Base-by-base conservation (phyloP, 2,888 invertebrate species). In the Macrosiphum euphorbiae region DNA sequence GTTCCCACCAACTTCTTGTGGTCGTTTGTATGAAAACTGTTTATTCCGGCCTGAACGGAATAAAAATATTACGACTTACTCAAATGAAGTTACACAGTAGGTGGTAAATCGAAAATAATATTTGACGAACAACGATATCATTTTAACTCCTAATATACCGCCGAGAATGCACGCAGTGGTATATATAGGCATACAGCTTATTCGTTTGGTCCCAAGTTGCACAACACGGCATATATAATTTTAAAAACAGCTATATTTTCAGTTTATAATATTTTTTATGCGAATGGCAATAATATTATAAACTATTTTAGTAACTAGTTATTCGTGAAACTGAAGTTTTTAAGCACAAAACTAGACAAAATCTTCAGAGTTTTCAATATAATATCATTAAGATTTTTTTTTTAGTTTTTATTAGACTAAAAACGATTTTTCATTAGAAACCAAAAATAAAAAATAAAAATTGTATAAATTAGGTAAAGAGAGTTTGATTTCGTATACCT, bases 1-100 rank as follows among this genome's bases (percentile, higher is more conserved):
- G 93, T 85, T 41, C 93, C 93, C 35, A 90, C 58, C 26, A 93
- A n/a, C 16, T 85, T 89, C 28, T 85, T 93, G n/a, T 93, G 44
- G 24, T 93, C 93, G 24, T 89, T n/a, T 11, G 93, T 90, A 41
- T 93, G 88, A 50, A 93, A 93, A 58, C 1, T 50, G 16, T 93
- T 93, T 35, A 93, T 50, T 47, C 89, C 93, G 20, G 93, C 93
- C 93, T 93, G 44, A 78, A 84, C 8, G n/a, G 26, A 58, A 58
- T 58, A 78, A 84, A 13, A 20, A 1, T n/a, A n/a, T 78, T 78
- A 78, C 35, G 35, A 78, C 20, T 2, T 78, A 8, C 20, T 35
- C 20, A 13, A 78, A 78, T 35, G 2, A 1, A 78, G 20, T 78
- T 35, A 16, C 1, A 24, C 26, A 55, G 20, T 55, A 55, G 55